Evolutionary conservation across 2,888 invertebrate species (phyloP).

Genomic region (Pimpla rufipes): DNA sequence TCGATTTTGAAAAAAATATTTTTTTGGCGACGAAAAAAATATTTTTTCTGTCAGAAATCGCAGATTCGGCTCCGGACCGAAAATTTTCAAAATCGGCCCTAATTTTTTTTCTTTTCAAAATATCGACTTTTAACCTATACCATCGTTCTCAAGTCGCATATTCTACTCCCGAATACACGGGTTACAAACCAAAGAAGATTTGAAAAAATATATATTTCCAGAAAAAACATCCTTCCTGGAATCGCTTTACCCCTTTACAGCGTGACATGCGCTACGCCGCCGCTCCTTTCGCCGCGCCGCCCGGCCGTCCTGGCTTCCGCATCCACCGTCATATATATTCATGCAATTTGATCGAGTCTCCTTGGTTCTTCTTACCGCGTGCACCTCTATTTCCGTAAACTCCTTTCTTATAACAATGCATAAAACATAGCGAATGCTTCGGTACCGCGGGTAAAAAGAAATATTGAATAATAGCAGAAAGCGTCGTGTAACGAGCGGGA

Average conservation of each 20-base stretch:
- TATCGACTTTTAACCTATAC: no score
- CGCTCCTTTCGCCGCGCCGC: neutral
- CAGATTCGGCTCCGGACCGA: no score
- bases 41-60: no score
- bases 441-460: neutral
- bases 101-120: no score
- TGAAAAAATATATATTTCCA: no score
- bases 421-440: constrained; percentile 38
- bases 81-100: no score
- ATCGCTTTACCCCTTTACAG: constrained; percentile 24
- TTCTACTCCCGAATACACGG: no score
- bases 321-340: constrained; percentile 29
- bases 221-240: no score
- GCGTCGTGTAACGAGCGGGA: neutral
- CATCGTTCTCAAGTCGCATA: no score
- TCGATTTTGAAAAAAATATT: no score
- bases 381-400: constrained; percentile 23
- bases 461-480: constrained; percentile 4
- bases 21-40: no score
- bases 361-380: constrained; percentile 21
- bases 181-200: no score
- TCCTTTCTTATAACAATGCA: constrained; percentile 38
- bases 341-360: constrained; percentile 44
- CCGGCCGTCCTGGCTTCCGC: neutral
- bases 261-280: constrained; percentile 3